These are phyloP conservation scores for Panurus biarmicus DNA, from an alignment of 2,113 vertebrate genomes.

Conservation along the genomic window DNA sequence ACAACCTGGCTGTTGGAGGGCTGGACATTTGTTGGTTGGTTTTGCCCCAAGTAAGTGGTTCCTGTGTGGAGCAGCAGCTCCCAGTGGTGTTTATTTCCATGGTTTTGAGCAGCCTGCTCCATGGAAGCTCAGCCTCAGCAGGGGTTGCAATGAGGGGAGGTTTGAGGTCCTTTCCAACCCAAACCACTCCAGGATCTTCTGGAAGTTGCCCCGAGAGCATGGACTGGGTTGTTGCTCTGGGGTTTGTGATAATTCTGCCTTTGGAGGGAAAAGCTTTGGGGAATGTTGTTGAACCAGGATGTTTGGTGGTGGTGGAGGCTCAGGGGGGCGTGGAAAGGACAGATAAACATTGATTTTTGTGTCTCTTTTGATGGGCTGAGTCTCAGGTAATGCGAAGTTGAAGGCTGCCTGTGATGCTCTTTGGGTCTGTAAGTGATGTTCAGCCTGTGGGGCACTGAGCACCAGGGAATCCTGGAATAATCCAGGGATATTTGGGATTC, in stretches of 20 bases:
- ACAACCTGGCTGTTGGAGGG: background rate
- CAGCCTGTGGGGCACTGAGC: background rate
- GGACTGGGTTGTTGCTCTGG: no score
- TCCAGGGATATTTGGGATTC: background rate
- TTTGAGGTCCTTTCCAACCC: background rate
- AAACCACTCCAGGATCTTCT: background rate
- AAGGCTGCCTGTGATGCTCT: background rate
- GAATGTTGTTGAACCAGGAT: no score
- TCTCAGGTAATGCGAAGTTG: fast-evolving
- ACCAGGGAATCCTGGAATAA: background rate
- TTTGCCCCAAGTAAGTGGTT: background rate
- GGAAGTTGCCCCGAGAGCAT: background rate
- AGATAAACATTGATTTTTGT: background rate
- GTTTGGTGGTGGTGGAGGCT: background rate
- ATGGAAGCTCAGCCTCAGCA: background rate
- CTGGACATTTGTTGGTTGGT: fast-evolving
- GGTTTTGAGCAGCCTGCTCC: background rate
- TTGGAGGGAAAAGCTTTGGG: background rate
- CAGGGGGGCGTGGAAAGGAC: background rate
- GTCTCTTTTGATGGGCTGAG: background rate
- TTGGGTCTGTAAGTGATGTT: background rate
- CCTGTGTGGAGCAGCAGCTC: background rate
- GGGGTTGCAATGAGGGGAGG: background rate
- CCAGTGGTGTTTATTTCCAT: fast-evolving
- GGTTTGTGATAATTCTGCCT: background rate